Base-by-base conservation (phyloP, 2,888 invertebrate genomes). In the Stratiomys singularior region DNA sequence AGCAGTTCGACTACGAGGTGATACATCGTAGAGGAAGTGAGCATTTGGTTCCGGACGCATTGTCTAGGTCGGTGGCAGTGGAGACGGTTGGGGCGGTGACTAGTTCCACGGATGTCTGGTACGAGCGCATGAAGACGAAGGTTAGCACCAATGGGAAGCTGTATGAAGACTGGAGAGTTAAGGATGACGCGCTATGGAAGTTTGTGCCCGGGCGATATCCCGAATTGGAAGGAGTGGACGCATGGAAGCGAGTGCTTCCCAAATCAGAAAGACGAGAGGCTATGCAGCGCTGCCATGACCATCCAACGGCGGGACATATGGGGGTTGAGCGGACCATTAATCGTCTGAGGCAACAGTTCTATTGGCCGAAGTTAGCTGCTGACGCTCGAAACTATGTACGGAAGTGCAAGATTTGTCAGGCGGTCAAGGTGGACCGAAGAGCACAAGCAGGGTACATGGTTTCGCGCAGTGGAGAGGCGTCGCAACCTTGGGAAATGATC, bases 41-140 rank as follows among this genome's bases (percentile, higher is more conserved):
- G 0, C 79, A 82, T 79, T 56, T 78, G 1, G 80, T 82, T 0
- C 80, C 82, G 0, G 83, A 82, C 77, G 81, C 82, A 13, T 64
- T 81, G 0, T 81, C 80, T 21, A 46, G 81, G 18, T 77, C 66
- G 13, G 66, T 66, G 7, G 23, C 21, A 5, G 23, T 60, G 15
- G 60, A 60, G 4, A 3, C 25, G 15, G 23, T 25, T 13, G 13
- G 4, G 60, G 25, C 15, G 23, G 60, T 4, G 21, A 5, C 2
- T 4, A 21, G 15, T 4, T 2, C 21, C 23, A 23, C 60, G 25
- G 52, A 52, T 52, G 18, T 4, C 7, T 63, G 63, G 63, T 63
- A 23, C 23, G 28, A 25, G 23, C 63, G 63, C 4, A 63, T 25
- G 28, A 23, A 21, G 3, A 23, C n/a, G 3, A 23, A 5, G n/a